Conservation (phyloP, 2,888 invertebrate genomes). For the Cenopis cana region DNA sequence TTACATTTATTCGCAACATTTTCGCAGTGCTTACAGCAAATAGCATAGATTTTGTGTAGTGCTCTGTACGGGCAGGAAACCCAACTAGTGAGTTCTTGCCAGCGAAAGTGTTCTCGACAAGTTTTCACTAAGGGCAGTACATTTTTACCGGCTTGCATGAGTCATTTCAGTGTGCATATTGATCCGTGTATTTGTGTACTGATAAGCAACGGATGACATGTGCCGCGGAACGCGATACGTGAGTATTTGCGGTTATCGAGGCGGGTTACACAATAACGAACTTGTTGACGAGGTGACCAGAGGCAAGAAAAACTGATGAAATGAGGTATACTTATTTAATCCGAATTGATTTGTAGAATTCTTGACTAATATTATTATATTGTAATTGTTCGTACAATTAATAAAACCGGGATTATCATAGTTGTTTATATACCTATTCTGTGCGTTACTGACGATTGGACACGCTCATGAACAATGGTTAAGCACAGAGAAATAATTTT, state of each 20-base stretch:
- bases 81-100: not conserved
- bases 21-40: not conserved
- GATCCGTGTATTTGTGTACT: conserved; percentile 35
- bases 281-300: not conserved
- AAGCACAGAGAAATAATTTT: too few relatives aligned
- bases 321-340: too few relatives aligned
- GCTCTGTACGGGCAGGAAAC: not conserved
- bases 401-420: too few relatives aligned
- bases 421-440: too few relatives aligned
- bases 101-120: not conserved
- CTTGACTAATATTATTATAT: too few relatives aligned
- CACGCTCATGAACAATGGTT: too few relatives aligned
- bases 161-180: conserved; percentile 41
- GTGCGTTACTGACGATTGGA: too few relatives aligned
- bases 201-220: conserved; percentile 39
- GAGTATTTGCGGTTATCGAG: conserved; percentile 38
- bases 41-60: not conserved
- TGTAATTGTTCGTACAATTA: too few relatives aligned
- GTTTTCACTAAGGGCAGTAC: not conserved
- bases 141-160: conserved; percentile 29
- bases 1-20: not conserved
- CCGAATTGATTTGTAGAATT: too few relatives aligned
- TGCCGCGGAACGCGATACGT: conserved; percentile 25
- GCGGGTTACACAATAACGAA: conserved; percentile 16
- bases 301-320: not conserved